Percentiles rank a stretch among this genome's conserved stretches.
Conservation (phyloP, 2,888 invertebrate genomes). For the Megalurothrips usitatus region DNA sequence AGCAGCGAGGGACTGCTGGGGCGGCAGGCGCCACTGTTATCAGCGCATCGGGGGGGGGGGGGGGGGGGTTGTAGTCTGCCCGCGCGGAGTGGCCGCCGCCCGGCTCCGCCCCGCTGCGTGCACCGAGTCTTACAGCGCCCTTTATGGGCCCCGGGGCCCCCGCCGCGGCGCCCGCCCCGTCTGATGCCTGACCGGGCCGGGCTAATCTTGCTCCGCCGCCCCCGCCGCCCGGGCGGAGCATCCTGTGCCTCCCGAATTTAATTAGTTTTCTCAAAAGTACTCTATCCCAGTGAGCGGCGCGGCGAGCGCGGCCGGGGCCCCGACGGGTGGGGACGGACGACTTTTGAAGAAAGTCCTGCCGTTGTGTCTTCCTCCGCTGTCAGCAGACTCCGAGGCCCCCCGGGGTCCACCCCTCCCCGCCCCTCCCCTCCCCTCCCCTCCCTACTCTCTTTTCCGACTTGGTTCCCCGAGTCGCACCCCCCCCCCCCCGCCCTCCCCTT, state of each 20-base stretch:
- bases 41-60: background rate
- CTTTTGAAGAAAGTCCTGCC: too few species aligned
- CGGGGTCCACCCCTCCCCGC: background rate
- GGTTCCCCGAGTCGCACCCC: background rate
- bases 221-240: background rate
- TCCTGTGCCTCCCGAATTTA: background rate
- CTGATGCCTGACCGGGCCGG: background rate
- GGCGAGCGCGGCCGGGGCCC: too few species aligned
- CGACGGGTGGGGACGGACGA: too few species aligned
- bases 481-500: too few species aligned
- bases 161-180: background rate
- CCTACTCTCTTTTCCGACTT: background rate
- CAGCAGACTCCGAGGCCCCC: too few species aligned
- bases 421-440: background rate
- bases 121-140: background rate
- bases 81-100: background rate
- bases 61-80: background rate
- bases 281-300: background rate
- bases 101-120: background rate
- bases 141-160: background rate
- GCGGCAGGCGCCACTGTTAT: too few species aligned
- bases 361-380: too few species aligned
- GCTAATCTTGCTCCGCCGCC: background rate
- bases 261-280: conserved; percentile 8
- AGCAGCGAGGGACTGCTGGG: too few species aligned